These are phyloP conservation scores for Agapostemon virescens DNA, from an alignment of 2,888 invertebrate species.

Conservation along the genomic window DNA sequence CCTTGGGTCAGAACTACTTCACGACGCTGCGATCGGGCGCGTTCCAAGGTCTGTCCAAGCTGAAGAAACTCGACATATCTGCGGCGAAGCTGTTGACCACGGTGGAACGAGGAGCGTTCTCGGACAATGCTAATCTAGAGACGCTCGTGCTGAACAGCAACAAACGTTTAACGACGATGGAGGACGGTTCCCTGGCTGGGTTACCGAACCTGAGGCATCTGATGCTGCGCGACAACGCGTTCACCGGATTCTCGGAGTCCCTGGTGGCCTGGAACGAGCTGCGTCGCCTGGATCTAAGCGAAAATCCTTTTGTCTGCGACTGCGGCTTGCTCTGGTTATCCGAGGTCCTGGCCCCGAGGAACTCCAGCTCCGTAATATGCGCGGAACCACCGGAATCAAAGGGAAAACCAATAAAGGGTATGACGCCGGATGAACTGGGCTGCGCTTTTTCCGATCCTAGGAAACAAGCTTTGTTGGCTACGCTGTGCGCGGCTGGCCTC, in stretches of 20 bases:
- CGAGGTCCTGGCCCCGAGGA: constrained; percentile 86
- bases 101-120: constrained; percentile 89
- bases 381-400: constrained; percentile 87
- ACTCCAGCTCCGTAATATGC: constrained; percentile 88
- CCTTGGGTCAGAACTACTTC: constrained; percentile 92
- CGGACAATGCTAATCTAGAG: constrained; percentile 91
- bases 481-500: constrained; percentile 87
- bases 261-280: constrained; percentile 90
- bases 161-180: constrained; percentile 87
- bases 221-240: constrained; percentile 89
- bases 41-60: constrained; percentile 89
- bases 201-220: constrained; percentile 90
- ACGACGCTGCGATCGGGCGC: constrained; percentile 86
- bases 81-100: constrained; percentile 88
- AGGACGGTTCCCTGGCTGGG: constrained; percentile 89
- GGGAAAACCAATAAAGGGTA: constrained; percentile 83
- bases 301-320: constrained; percentile 91
- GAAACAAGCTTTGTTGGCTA: constrained; percentile 90
- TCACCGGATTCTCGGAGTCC: constrained; percentile 88
- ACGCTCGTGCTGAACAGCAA: constrained; percentile 89
- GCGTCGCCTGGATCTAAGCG: constrained; percentile 88
- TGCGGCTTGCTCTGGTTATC: constrained; percentile 91
- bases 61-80: constrained; percentile 89
- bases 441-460: constrained; percentile 90
- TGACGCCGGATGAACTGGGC: constrained; percentile 89